phyloP scores from a whole-genome alignment of 1,140 invertebrate genomes.

The Heliconius himera region DNA sequence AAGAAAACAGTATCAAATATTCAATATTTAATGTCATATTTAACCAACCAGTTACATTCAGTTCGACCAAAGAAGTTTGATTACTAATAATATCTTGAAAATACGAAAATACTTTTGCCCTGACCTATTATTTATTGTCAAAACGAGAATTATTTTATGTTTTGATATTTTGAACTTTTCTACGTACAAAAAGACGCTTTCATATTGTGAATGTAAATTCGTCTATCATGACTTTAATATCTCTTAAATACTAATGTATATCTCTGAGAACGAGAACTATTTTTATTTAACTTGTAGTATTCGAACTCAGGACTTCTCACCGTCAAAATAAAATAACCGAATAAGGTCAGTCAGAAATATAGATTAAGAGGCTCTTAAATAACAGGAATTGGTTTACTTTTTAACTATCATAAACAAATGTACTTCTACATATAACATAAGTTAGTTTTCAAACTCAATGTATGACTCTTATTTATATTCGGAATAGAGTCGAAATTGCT shows the following conservation, averaged over 20 bases:
- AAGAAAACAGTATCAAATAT: too few relatives aligned
- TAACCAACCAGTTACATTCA: too few relatives aligned
- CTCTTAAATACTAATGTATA: background rate
- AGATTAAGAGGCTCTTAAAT: constrained; percentile 11
- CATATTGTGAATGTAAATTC: too few relatives aligned
- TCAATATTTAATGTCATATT: too few relatives aligned
- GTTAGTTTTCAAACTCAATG: background rate
- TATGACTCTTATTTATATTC: background rate
- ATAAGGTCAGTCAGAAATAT: constrained; percentile 1
- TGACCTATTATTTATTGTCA: too few relatives aligned
- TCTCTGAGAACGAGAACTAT: background rate
- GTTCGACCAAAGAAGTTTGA: too few relatives aligned
- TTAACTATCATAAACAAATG: background rate
- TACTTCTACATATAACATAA: constrained; percentile 2
- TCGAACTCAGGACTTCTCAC: background rate
- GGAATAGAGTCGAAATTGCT: background rate
- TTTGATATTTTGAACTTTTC: too few relatives aligned
- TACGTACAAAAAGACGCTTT: too few relatives aligned
- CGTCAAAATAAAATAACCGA: background rate
- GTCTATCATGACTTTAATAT: background rate
- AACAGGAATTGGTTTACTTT: constrained; percentile 9
- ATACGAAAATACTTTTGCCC: too few relatives aligned
- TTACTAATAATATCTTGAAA: too few relatives aligned
- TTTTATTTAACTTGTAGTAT: background rate
- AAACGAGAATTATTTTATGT: too few relatives aligned